Percentiles rank a stretch among this genome's conserved stretches.
These are phyloP conservation scores for Aphrocallistes beatrix DNA, from an alignment of 37 sponge, comb jelly and placozoan genomes.

Conservation along the genomic window DNA sequence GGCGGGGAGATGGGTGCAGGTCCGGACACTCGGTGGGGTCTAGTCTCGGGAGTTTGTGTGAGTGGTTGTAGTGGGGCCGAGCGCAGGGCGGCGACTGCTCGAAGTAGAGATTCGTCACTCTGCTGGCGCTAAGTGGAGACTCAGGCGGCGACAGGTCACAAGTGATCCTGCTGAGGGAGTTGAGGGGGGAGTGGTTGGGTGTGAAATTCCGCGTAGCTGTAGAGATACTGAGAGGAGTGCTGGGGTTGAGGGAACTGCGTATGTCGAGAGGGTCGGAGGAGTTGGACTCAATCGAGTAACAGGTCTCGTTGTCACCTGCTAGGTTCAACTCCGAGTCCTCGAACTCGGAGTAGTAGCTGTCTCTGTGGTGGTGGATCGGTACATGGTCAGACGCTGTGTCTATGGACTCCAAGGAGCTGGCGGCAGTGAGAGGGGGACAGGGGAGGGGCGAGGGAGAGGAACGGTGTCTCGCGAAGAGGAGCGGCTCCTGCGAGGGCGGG, in stretches of 20 bases:
- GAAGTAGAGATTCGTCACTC: not conserved
- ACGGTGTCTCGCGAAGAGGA: not conserved
- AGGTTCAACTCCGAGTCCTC: not conserved
- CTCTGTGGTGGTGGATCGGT: not conserved
- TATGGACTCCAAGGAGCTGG: not conserved
- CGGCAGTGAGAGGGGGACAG: not conserved
- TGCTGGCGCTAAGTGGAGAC: not conserved
- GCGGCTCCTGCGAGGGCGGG: not conserved
- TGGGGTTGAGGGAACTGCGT: not conserved
- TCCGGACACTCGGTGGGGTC: not conserved
- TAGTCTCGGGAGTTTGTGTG: not conserved
- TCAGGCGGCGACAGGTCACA: not conserved
- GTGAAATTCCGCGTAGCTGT: not conserved
- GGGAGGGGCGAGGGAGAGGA: slow-evolving; percentile 1
- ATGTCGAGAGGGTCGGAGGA: not conserved
- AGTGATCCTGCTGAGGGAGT: not conserved
- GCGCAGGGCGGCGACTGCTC: not conserved
- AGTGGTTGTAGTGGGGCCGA: not conserved
- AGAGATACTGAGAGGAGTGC: not conserved
- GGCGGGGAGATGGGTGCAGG: not conserved
- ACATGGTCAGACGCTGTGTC: not conserved
- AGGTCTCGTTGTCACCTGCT: not conserved
- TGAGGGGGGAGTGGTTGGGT: not conserved
- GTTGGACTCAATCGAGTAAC: not conserved
- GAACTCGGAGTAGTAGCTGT: not conserved